Percentiles rank a stretch among this genome's conserved stretches.
Conservation (phyloP, 2,888 invertebrate genomes). For the Arrhopalites spinosus region DNA sequence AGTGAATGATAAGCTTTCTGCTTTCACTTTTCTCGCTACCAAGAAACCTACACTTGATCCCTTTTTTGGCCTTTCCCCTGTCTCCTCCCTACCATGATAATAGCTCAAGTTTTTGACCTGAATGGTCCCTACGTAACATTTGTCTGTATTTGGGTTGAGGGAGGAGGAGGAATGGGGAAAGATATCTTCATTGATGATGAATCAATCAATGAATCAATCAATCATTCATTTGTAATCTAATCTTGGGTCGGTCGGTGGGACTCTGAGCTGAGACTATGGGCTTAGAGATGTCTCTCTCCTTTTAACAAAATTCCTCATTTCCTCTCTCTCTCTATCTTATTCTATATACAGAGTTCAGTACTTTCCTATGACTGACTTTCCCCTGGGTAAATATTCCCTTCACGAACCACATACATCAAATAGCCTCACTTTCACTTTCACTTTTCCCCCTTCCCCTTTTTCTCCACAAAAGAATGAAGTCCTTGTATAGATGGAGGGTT, state of each 20-base stretch:
- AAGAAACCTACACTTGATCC: too few species aligned
- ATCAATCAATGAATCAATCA: slow-evolving; percentile 33
- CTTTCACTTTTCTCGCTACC: too few species aligned
- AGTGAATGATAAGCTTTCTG: too few species aligned
- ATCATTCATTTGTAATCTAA: slow-evolving; percentile 36
- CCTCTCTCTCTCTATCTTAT: background rate
- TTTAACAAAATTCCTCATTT: slow-evolving; percentile 27
- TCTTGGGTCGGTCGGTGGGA: slow-evolving; percentile 12
- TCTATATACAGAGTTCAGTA: background rate
- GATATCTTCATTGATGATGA: slow-evolving; percentile 35
- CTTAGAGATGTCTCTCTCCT: slow-evolving; percentile 30
- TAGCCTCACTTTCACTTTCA: slow-evolving; percentile 2
- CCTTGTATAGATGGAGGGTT: background rate
- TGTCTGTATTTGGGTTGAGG: too few species aligned
- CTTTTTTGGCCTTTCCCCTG: too few species aligned
- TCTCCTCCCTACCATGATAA: too few species aligned
- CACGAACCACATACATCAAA: background rate
- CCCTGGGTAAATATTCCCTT: slow-evolving; percentile 14
- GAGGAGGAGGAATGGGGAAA: background rate
- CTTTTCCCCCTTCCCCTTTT: background rate
- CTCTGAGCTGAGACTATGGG: background rate
- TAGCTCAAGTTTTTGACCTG: too few species aligned
- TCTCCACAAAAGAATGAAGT: slow-evolving; percentile 2
- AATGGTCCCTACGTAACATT: too few species aligned
- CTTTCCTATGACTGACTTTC: background rate